These are phyloP conservation scores for Xanthia icteritia DNA, from an alignment of 2,888 invertebrate genomes.

Conservation along the genomic window DNA sequence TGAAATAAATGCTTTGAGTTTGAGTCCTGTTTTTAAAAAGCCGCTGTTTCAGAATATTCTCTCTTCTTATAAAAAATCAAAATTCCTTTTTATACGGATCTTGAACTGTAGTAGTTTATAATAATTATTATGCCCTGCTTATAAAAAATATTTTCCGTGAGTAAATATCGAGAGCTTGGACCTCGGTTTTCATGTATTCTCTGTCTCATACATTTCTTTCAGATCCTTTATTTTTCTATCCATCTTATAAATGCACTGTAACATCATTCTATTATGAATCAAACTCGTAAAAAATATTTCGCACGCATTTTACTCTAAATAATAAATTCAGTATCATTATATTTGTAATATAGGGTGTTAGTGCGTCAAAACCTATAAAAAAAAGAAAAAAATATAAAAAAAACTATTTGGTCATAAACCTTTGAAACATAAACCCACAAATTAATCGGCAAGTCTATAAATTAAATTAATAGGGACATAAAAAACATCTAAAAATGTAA, in stretches of 20 bases:
- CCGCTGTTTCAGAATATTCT: not conserved
- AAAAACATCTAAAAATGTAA: conserved; percentile 51
- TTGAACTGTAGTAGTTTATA: not conserved
- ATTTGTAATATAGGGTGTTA: not conserved
- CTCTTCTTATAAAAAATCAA: not conserved
- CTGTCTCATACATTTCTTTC: not conserved
- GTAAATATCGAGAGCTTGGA: not conserved
- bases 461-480: conserved; percentile 57
- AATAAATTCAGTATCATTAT: not conserved
- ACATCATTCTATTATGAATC: not conserved
- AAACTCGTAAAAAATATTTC: not conserved
- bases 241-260: not conserved
- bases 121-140: not conserved
- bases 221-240: not conserved
- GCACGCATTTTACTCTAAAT: not conserved
- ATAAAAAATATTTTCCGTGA: not conserved
- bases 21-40: not conserved
- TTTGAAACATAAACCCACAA: conserved; percentile 43
- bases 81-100: not conserved
- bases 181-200: not conserved
- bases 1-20: too few relatives aligned
- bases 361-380: conserved; percentile 23
- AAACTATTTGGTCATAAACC: conserved; percentile 31
- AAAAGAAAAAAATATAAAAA: conserved; percentile 34
- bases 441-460: conserved; percentile 60